Base-by-base conservation (phyloP, 2,113 vertebrate genomes). In the Lasiurus cinereus region DNA sequence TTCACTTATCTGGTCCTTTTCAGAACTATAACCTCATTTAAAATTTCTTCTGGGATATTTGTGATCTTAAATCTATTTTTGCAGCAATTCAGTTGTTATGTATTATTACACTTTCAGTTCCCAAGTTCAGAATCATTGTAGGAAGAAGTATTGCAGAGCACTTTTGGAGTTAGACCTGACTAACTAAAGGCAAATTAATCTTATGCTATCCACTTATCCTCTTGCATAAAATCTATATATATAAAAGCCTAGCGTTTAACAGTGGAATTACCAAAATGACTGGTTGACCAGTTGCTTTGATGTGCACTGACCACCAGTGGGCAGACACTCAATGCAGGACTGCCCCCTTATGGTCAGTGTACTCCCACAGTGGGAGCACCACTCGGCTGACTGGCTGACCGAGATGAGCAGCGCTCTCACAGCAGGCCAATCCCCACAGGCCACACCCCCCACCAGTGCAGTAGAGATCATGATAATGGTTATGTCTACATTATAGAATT, bases 1-100 rank as follows among this genome's bases (percentile, higher is more conserved):
- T 77, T 80, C 39, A 27, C 67, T 59, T 84, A 2, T 66, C 74
- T 95, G 79, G n/a, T 69, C 15, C 54, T 91, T 91, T 83, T 85
- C 16, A 83, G 80, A 94, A 86, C 59, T 86, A 6, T 92, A 52
- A 67, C 2, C 14, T 95, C 8, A 21, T 67, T 88, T 43, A 56
- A 83, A 82, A 33, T 80, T 59, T 91, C 73, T 73, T 6, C 56
- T 83, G 9, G n/a, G 4, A 22, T 70, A 48, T 54, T 54, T 89
- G 29, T 87, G 79, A 69, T 54, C 16, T 64, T 73, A 9, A 9
- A 33, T 72, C 22, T 84, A 24, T 73, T 92, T 95, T 84, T 85
- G 33, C 33, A 52, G 10, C 15, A 78, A 36, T 85, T 76, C 9
- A 2, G 0, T 82, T 77, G 46, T 84, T 36, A 15, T 12, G 16